Conservation (phyloP, 2,797 vertebrate genomes). For the Phylloscopus collybita region DNA sequence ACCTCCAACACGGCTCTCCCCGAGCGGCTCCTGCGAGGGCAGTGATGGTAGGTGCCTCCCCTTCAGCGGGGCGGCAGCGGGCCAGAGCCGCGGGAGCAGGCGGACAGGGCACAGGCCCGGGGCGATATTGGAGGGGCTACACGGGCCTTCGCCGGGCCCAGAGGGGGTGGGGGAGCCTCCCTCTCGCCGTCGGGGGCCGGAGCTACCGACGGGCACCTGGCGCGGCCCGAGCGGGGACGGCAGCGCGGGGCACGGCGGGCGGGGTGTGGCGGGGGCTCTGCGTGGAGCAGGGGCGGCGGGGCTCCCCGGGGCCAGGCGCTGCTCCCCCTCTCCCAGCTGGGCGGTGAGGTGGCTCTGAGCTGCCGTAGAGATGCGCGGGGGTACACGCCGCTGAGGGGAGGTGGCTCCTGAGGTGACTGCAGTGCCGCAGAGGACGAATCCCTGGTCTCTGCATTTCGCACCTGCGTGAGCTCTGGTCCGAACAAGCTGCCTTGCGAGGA, state of each 20-base stretch:
- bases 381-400: not conserved
- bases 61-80: not conserved
- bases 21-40: slow-evolving; percentile 1
- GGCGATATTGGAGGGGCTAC: not conserved
- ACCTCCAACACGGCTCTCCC: slow-evolving; percentile 7
- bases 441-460: not conserved
- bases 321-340: no score
- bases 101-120: slow-evolving; percentile 2
- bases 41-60: slow-evolving; percentile 68
- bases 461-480: not conserved
- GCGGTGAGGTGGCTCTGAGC: not conserved
- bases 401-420: not conserved
- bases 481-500: not conserved
- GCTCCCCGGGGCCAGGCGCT: not conserved
- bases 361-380: not conserved
- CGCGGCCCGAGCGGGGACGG: not conserved
- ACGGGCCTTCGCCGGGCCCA: not conserved
- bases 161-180: not conserved
- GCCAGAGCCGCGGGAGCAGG: not conserved
- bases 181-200: not conserved
- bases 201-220: not conserved
- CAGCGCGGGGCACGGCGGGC: not conserved
- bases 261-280: not conserved
- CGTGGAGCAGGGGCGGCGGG: no score
- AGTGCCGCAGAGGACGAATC: not conserved